phyloP scores from a whole-genome alignment of 2,797 vertebrate species.

The Champsocephalus gunnari region DNA sequence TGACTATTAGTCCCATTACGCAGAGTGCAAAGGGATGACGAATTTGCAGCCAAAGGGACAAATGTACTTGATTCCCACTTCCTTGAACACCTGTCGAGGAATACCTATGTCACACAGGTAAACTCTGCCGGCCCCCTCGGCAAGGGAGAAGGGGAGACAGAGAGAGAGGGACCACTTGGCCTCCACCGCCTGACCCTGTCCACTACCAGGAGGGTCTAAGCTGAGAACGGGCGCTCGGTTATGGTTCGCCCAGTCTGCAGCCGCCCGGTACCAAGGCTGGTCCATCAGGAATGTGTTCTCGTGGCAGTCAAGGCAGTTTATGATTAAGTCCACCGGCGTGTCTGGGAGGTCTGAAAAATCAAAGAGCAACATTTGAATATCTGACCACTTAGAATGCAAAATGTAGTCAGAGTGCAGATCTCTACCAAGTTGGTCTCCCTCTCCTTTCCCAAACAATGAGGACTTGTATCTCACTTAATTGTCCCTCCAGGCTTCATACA shows the following conservation, averaged over 20 bases:
- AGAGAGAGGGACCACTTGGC: slow-evolving; percentile 97
- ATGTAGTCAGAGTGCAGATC: too few species aligned
- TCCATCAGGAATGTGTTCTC: slow-evolving; percentile 96
- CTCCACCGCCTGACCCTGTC: slow-evolving; percentile 91
- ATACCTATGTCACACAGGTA: slow-evolving; percentile 98
- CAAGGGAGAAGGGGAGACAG: slow-evolving; percentile 92
- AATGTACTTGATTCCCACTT: slow-evolving; percentile 96
- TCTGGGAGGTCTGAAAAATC: slow-evolving; percentile 91
- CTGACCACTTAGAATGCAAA: background rate
- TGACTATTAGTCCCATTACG: slow-evolving; percentile 74
- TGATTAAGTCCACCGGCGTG: slow-evolving; percentile 96
- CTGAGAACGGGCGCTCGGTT: slow-evolving; percentile 96
- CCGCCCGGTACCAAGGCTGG: slow-evolving; percentile 96
- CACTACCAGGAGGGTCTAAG: slow-evolving; percentile 93
- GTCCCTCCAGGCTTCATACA: too few species aligned
- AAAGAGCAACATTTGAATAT: background rate
- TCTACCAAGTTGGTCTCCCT: too few species aligned
- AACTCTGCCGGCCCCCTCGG: slow-evolving; percentile 91
- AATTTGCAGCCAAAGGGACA: slow-evolving; percentile 99
- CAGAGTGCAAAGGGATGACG: slow-evolving; percentile 95
- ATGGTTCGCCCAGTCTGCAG: slow-evolving; percentile 97
- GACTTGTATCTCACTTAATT: too few species aligned
- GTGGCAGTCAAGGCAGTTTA: slow-evolving; percentile 98
- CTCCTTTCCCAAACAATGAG: too few species aligned
- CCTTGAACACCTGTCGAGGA: slow-evolving; percentile 95